phyloP scores from a whole-genome alignment of 2,888 invertebrate species.

The Rhagium mordax region DNA sequence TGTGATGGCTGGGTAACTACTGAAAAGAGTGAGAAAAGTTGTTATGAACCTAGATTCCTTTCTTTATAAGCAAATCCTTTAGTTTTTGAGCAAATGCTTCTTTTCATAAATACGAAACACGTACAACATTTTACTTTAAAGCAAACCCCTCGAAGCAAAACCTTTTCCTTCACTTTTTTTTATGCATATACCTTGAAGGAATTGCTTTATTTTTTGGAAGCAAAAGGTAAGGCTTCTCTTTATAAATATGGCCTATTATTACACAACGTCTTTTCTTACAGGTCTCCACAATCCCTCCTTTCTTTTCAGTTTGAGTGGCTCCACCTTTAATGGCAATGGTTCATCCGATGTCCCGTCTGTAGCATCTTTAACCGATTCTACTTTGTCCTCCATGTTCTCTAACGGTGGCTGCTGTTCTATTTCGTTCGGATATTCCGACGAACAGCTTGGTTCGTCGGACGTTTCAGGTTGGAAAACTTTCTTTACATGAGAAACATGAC shows the following conservation, averaged over 20 bases:
- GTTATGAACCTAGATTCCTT: constrained; percentile 18
- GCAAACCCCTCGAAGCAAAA: constrained; percentile 30
- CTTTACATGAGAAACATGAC: constrained; percentile 38
- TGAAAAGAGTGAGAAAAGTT: constrained; percentile 2
- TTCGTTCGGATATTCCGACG: background rate
- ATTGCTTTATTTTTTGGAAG: constrained; percentile 1
- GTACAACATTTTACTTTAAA: constrained; percentile 35
- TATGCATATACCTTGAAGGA: constrained; percentile 1
- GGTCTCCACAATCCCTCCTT: constrained; percentile 16
- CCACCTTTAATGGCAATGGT: background rate
- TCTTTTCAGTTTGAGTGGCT: constrained; percentile 18
- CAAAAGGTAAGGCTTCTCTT: constrained; percentile 1
- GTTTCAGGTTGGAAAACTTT: constrained; percentile 8
- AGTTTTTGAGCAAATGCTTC: constrained; percentile 27
- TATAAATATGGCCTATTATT: background rate
- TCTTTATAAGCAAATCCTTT: constrained; percentile 32
- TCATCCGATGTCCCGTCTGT: background rate
- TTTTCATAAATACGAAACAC: constrained; percentile 31
- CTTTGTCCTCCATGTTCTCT: no score
- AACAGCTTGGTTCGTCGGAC: no score
- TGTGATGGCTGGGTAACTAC: constrained; percentile 15
- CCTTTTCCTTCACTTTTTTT: constrained; percentile 5
- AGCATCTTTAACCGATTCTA: no score
- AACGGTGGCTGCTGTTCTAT: no score
- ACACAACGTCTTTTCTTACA: no score